Base-by-base conservation (phyloP, 2,888 invertebrate genomes). In the Unio pictorum region DNA sequence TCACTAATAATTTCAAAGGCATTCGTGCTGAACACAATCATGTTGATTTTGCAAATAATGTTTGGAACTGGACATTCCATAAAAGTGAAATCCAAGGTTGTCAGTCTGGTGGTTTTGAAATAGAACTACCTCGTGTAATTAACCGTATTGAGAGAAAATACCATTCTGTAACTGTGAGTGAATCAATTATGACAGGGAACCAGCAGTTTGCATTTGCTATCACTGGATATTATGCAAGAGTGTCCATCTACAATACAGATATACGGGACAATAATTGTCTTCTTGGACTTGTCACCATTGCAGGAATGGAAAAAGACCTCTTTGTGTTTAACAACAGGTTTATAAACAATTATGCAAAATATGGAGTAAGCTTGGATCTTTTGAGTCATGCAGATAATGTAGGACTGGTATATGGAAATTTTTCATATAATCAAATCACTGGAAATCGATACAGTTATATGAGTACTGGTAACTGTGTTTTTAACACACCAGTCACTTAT, bases 251-350 rank as follows among this genome's bases (percentile, higher is more conserved):
- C 0, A 93, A 93, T 68, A 98, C 96, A 88, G 91, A 93, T 8
- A 98, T 98, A 86, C 93, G 93, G 1, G 94, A 95, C 70, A 99
- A 99, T 87, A 91, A 91, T 56, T 99, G 99, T 84, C 94, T 76
- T 17, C 67, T 71, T 55, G 89, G 89, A 1, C 83, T 84, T 64
- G 74, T 84, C 54, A 94, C 81, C 92, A 91, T 89, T 20, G 71
- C 83, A 20, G 99, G 99, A 15, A 99, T 99, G 97, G 99, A 99
- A 89, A 99, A 99, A 91, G 95, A 95, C 83, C 92, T 99, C 90
- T 92, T 93, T 71, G 94, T 99, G 70, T 93, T 94, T 83, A 92
- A 93, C 61, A 98, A 98, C 89, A 91, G 92, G 65, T 94, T 98
- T 72, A 93, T 93, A 79, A 92, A 93, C 68, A 99, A 99, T 87